Base-by-base conservation (phyloP, 2,113 vertebrate genomes). In the Saiga tatarica region DNA sequence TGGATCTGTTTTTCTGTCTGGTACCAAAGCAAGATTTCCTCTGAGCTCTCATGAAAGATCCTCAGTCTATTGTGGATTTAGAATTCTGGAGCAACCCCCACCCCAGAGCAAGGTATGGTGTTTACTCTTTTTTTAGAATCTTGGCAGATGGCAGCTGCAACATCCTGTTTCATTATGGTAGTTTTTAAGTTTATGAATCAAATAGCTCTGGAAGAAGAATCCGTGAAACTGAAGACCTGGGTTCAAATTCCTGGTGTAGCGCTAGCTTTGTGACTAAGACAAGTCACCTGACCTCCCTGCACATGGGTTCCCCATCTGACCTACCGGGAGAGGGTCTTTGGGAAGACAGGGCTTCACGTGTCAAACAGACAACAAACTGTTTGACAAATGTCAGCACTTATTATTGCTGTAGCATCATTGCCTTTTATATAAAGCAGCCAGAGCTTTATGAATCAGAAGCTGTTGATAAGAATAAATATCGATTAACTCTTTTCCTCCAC, bases 1-100 rank as follows among this genome's bases (percentile, higher is more conserved):
- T 98, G 96, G 95, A 98, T 93, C 95, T 90, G 86, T 81, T 97
- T 74, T 96, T 94, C 93, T 67, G 52, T 86, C 83, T 95, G 93
- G 95, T 98, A 98, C 97, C 97, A 97, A 95, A 96, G 91, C 95
- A 96, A 97, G 88, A 36, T 97, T 97, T 90, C 79, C 86, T 16
- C 91, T 28, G 93, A 60, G 89, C 42, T 87, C 79, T 96, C 82
- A 93, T 92, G 95, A 93, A 97, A 95, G 60, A 59, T 39, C 87
- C 71, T 59, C 94, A 23, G 89, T 76, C 71, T 94, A 93, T 64
- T n/a, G 94, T 94, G 95, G 86, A 83, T n/a, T 89, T 92, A 94
- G 83, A 94, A 81, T 74, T 91, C 86, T 74, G 96, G 85, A 94
- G 86, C 64, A 47, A 47, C 91, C 25, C 39, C 89, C 86, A 62